Percentiles rank a stretch among this genome's conserved stretches.
Evolutionary conservation across 2,113 vertebrate species (phyloP).

Genomic region (Mystacornis crossleyi): DNA sequence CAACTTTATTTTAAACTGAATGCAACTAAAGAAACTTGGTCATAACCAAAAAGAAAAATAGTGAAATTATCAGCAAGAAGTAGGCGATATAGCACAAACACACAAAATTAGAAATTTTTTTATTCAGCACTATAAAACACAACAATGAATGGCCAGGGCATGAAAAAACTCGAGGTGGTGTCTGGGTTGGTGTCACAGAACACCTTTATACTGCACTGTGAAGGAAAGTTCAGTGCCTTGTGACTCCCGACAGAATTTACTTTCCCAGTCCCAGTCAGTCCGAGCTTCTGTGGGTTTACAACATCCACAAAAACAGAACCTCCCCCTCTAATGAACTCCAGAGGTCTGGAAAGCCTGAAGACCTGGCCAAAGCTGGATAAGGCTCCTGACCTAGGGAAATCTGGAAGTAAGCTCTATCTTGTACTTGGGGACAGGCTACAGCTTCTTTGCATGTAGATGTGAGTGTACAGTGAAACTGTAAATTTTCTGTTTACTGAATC

Average conservation of each 20-base stretch:
- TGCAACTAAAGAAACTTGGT: neutral
- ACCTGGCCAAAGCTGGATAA: neutral
- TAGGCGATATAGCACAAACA: rapidly evolving
- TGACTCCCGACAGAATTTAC: neutral
- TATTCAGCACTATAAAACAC: neutral
- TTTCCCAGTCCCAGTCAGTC: neutral
- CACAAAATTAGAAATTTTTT: neutral
- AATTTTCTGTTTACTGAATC: neutral
- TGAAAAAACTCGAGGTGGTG: neutral
- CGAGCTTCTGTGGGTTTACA: neutral
- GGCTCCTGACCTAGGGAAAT: neutral
- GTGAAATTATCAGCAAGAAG: neutral
- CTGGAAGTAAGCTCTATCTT: neutral
- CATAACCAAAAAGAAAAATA: neutral
- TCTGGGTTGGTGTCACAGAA: neutral
- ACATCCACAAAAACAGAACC: rapidly evolving
- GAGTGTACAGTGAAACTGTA: neutral
- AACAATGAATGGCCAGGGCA: neutral
- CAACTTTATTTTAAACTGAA: neutral
- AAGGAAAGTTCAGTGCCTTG: neutral
- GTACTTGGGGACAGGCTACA: neutral
- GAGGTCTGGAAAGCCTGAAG: neutral
- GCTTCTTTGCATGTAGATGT: neutral
- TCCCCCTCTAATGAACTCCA: neutral
- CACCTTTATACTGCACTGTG: neutral